Evolutionary conservation across 2,888 invertebrate species (phyloP), one percentile per base, ranked within the genome.

Genomic region (Atethmia centrago): DNA sequence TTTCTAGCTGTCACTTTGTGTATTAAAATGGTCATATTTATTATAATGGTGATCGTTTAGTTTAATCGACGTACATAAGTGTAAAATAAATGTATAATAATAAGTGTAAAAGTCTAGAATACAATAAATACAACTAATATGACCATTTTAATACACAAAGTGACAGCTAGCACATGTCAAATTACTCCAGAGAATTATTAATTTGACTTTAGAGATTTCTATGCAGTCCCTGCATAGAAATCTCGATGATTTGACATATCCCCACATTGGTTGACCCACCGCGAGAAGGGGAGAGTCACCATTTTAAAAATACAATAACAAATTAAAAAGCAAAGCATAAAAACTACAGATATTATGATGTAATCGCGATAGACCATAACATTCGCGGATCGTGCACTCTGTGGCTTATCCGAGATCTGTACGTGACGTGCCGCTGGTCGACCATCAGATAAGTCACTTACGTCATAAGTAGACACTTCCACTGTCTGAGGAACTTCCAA

Each of bases 401-500:
- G 66, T 49, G 55, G 19, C 42, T 71, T 82, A 85, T 85, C 85
- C 19, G 9, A 1, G 47, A 85, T 85, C 85, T 31, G 58, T 74
- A 86, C 85, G 85, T 85, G 85, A 74, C 69, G 31, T 59, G 58
- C 25, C n/a, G 40, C 16, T 19, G 74, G 55, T 64, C n/a, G 1
- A 12, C 25, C 45, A 80, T 80, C 82, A 65, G 85, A 85, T 85
- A 84, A 63, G 31, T 58, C 70, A 62, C 81, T 81, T 59, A 49
- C 49, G 14, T 19, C 65, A 31, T 51, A 40, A 84, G 81, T 71
- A 49, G 28, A 62, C 72, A 45, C 73, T 73, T 62, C 36, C 49
- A 31, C 25, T 36, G 77, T 65, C 62, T 77, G 42, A 61, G 61
- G 51, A 65, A 79, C 66, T 40, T 79, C 42, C 53, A 74, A 31